Conservation (phyloP, 2,797 vertebrate genomes). For the Scarus forsteni region DNA sequence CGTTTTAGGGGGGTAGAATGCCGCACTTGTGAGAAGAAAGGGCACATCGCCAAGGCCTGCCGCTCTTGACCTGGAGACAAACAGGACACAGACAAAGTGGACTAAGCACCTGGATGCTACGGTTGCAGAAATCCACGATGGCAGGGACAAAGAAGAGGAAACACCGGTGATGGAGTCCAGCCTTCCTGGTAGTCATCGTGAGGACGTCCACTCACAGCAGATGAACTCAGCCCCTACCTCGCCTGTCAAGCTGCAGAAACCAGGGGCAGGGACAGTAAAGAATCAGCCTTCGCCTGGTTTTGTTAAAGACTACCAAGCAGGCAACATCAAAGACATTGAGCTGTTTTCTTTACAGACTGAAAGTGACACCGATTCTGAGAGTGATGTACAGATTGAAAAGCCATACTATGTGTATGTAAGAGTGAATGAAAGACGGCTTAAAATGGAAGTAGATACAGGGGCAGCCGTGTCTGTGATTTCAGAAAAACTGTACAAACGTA, state of each 20-base stretch:
- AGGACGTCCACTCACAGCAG: not conserved
- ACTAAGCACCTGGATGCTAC: not conserved
- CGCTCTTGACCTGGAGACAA: not conserved
- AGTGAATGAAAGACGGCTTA: not conserved
- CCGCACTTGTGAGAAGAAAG: not conserved
- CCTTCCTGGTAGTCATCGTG: not conserved
- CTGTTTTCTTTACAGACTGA: not conserved
- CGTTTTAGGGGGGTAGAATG: slow-evolving; percentile 4
- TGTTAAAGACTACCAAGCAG: not conserved
- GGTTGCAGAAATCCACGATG: no score
- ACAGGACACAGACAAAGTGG: not conserved
- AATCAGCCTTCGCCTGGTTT: not conserved
- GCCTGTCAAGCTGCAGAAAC: not conserved
- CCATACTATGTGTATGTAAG: slow-evolving; percentile 8
- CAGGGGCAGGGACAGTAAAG: not conserved
- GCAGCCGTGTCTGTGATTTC: not conserved
- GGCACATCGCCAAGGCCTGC: slow-evolving; percentile 5
- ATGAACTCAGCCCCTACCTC: not conserved
- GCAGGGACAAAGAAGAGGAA: no score
- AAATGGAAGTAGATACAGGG: slow-evolving; percentile 20
- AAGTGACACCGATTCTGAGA: no score
- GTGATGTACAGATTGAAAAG: not conserved
- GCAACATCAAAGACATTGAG: not conserved
- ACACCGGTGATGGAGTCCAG: no score
- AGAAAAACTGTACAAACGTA: no score